These are phyloP conservation scores for Pholis gunnellus DNA, from an alignment of 2,113 vertebrate genomes.

Conservation along the genomic window DNA sequence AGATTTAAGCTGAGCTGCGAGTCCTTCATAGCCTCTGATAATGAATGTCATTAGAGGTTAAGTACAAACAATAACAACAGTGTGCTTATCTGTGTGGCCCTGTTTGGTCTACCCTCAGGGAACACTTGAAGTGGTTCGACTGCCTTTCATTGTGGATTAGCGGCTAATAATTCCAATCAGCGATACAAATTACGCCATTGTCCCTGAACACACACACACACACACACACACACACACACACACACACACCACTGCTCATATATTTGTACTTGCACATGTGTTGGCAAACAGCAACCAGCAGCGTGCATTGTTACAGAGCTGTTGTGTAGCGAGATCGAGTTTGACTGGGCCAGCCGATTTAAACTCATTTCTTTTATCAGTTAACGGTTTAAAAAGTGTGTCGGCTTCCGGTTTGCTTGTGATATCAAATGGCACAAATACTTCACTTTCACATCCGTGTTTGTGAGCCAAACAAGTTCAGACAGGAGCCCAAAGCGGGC, in stretches of 20 bases:
- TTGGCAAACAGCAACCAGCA: slow-evolving; percentile 7
- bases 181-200: slow-evolving; percentile 20
- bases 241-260: not conserved
- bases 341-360: not conserved
- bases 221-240: not conserved
- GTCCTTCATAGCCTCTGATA: slow-evolving; percentile 54
- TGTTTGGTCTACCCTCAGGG: slow-evolving; percentile 26
- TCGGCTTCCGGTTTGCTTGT: slow-evolving; percentile 5
- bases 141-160: slow-evolving; percentile 40
- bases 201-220: not conserved
- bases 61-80: slow-evolving; percentile 53
- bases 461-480: slow-evolving; percentile 46
- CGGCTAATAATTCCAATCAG: slow-evolving; percentile 40
- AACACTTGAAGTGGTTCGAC: slow-evolving; percentile 23
- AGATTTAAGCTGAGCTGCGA: slow-evolving; percentile 38
- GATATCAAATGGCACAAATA: slow-evolving; percentile 17
- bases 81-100: slow-evolving; percentile 35
- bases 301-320: not conserved
- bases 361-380: not conserved
- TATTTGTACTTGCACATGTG: not conserved
- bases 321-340: not conserved
- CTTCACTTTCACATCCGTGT: slow-evolving; percentile 15
- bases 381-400: not conserved
- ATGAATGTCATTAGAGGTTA: slow-evolving; percentile 60
- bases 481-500: slow-evolving; percentile 49